Percentiles rank a stretch among this genome's conserved stretches.
Conservation (phyloP, 2,797 vertebrate genomes). For the Artibeus lituratus region DNA sequence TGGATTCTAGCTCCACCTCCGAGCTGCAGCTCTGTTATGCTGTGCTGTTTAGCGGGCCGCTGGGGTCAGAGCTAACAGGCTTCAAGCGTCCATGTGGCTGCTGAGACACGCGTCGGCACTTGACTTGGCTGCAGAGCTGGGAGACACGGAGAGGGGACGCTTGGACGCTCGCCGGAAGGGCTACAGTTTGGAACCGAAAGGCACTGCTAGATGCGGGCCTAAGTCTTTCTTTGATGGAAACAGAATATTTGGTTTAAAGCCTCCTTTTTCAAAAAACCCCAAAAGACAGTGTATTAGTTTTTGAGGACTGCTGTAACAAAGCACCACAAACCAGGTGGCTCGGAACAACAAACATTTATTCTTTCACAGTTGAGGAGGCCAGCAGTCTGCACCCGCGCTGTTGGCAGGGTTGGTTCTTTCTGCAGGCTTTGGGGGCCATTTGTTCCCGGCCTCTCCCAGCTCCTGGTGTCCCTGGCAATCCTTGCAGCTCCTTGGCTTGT, state of each 20-base stretch:
- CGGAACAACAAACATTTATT: not conserved
- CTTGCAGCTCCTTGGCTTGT: not conserved
- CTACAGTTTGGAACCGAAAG: not conserved
- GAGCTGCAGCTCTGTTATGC: not conserved
- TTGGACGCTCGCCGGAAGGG: not conserved
- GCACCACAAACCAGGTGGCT: not conserved
- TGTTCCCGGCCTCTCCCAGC: not conserved
- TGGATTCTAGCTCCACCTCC: not conserved
- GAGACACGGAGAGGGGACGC: not conserved
- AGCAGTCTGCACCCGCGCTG: not conserved
- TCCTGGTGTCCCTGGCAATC: not conserved
- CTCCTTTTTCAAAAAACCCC: not conserved
- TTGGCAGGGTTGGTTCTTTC: not conserved
- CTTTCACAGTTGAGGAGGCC: not conserved
- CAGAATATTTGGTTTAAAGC: slow-evolving; percentile 24
- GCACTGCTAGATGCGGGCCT: not conserved
- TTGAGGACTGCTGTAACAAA: not conserved
- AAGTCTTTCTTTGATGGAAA: not conserved
- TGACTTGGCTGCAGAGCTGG: not conserved
- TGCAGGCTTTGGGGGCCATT: not conserved
- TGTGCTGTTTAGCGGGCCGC: not conserved
- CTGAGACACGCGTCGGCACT: not conserved
- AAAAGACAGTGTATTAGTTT: not conserved
- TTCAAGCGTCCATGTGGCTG: not conserved
- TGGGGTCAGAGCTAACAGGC: not conserved